These are phyloP conservation scores for Halichoerus grypus DNA, from an alignment of 2,113 vertebrate genomes.

Conservation along the genomic window DNA sequence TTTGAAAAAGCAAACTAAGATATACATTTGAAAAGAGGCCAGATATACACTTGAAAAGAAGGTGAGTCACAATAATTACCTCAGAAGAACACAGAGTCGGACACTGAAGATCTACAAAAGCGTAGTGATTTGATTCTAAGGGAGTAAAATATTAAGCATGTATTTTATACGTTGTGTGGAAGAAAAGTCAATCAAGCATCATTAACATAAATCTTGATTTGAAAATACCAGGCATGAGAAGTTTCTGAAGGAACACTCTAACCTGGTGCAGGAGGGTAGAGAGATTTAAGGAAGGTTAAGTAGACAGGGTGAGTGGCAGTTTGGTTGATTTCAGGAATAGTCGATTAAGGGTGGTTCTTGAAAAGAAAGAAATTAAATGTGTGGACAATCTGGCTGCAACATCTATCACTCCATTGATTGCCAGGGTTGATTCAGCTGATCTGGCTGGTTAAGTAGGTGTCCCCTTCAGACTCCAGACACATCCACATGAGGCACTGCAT, in stretches of 20 bases:
- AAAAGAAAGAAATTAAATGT: background rate
- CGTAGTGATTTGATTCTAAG: background rate
- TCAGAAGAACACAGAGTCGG: background rate
- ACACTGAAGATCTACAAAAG: background rate
- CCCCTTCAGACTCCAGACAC: background rate
- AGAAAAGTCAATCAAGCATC: slow-evolving; percentile 18
- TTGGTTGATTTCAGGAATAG: background rate
- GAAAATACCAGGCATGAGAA: background rate
- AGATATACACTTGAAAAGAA: background rate
- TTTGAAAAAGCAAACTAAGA: background rate
- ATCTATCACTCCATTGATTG: background rate
- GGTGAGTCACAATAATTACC: background rate
- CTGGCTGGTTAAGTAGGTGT: background rate
- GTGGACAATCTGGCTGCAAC: background rate
- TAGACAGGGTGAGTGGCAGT: background rate
- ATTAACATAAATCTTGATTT: background rate
- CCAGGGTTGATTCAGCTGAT: background rate
- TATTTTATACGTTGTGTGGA: background rate
- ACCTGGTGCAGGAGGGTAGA: background rate
- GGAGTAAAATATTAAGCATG: background rate
- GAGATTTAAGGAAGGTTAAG: background rate
- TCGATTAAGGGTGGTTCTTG: background rate
- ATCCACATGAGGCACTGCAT: background rate
- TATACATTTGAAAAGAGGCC: background rate
- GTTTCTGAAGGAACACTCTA: background rate